Evolutionary conservation across 2,888 invertebrate species (phyloP).

Genomic region (Sesia apiformis): DNA sequence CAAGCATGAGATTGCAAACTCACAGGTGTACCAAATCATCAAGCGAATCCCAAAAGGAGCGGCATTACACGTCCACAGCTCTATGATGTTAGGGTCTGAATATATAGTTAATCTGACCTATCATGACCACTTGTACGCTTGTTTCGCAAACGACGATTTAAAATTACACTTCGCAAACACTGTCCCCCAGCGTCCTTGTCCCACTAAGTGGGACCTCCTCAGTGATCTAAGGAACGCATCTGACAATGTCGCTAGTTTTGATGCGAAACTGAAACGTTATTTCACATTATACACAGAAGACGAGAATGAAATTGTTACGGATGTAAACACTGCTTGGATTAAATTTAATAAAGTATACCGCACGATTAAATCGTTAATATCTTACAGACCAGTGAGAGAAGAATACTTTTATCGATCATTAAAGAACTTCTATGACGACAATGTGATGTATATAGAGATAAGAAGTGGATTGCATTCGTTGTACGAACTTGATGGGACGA

Average conservation of each 20-base stretch:
- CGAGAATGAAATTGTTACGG: constrained; percentile 37
- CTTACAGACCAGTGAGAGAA: constrained; percentile 77
- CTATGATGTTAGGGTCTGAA: constrained; percentile 75
- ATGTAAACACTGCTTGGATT: constrained; percentile 76
- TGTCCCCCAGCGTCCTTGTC: constrained; percentile 40
- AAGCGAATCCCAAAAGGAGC: constrained; percentile 83
- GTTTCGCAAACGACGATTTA: constrained; percentile 35
- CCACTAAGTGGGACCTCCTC: constrained; percentile 61
- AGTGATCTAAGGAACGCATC: constrained; percentile 56
- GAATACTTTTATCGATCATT: constrained; percentile 77
- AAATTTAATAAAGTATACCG: constrained; percentile 71
- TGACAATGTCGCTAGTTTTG: constrained; percentile 57
- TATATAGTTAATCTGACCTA: constrained; percentile 77
- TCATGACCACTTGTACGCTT: constrained; percentile 75
- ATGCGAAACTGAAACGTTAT: constrained; percentile 62
- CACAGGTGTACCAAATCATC: constrained; percentile 79
- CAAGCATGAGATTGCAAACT: constrained; percentile 72
- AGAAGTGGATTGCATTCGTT: constrained; percentile 73
- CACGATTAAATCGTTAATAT: constrained; percentile 67
- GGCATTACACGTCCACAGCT: constrained; percentile 80
- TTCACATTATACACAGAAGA: constrained; percentile 71
- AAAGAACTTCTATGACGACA: constrained; percentile 78
- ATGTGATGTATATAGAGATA: constrained; percentile 81
- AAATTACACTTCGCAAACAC: constrained; percentile 45
- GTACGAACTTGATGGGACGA: constrained; percentile 77